Percentiles rank a stretch among this genome's conserved stretches.
These are phyloP conservation scores for Burhinus bistriatus DNA, from an alignment of 2,113 vertebrate genomes.

Conservation along the genomic window DNA sequence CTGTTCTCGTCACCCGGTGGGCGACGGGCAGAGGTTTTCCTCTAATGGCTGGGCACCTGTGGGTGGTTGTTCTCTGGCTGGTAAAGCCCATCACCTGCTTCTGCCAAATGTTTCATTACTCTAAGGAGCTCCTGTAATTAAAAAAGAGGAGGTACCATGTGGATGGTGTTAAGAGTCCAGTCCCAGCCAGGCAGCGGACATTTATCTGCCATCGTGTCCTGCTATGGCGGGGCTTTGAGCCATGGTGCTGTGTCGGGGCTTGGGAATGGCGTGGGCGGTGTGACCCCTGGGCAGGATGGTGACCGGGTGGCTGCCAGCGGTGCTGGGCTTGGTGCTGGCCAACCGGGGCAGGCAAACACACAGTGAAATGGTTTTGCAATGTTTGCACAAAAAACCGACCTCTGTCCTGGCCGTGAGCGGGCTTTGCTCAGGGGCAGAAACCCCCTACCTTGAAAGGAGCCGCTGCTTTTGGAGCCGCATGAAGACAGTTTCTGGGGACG, in stretches of 20 bases:
- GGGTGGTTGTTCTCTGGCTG: too few species aligned
- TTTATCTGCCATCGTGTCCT: accelerated
- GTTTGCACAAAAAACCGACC: neutral
- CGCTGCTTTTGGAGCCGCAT: neutral
- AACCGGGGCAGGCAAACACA: accelerated
- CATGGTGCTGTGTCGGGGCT: neutral
- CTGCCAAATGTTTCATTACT: neutral
- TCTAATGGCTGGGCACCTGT: too few species aligned
- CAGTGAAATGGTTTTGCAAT: accelerated
- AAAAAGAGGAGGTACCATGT: too few species aligned
- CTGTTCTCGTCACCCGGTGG: accelerated
- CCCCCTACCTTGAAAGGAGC: accelerated
- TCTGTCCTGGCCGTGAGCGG: accelerated
- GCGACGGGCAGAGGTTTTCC: too few species aligned
- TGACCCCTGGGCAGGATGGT: neutral
- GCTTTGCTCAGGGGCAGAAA: accelerated
- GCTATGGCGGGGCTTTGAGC: neutral
- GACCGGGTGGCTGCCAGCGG: accelerated
- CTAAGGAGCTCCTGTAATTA: neutral
- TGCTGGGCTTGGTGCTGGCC: accelerated
- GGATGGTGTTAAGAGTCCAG: neutral
- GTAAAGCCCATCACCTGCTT: neutral
- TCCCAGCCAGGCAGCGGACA: accelerated
- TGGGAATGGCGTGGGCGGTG: accelerated
- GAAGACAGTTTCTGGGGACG: neutral